phyloP scores from a whole-genome alignment of 2,888 invertebrate species.

The Sarcophaga variegata region DNA sequence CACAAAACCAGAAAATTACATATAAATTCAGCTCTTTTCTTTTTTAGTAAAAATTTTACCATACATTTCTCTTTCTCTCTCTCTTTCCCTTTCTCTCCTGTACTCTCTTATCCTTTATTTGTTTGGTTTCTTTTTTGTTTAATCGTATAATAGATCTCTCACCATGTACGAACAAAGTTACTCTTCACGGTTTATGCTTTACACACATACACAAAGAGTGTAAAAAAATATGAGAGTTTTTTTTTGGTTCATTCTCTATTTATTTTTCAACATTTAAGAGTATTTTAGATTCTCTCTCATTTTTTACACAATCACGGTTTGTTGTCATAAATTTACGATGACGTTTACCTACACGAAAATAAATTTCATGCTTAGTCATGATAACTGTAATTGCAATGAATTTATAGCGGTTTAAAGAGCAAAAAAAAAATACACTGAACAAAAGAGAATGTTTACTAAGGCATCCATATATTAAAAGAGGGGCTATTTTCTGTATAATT shows the following conservation, averaged over 20 bases:
- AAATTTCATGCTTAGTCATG: no score
- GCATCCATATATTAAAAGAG: no score
- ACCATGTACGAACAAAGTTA: background rate
- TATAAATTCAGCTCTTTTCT: background rate
- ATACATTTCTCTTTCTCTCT: constrained; percentile 47
- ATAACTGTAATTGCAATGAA: no score
- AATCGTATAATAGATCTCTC: background rate
- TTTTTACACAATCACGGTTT: constrained; percentile 57
- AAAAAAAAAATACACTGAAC: no score
- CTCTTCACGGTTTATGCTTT: constrained; percentile 14
- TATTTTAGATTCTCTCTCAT: constrained; percentile 51
- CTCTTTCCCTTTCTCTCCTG: background rate
- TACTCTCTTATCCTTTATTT: no score
- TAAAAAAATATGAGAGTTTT: background rate
- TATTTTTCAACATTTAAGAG: background rate
- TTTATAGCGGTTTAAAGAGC: no score
- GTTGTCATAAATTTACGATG: constrained; percentile 38
- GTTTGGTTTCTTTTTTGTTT: background rate
- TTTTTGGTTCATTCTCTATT: background rate
- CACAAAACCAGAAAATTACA: constrained; percentile 56
- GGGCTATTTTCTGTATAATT: no score
- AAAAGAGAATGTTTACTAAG: no score
- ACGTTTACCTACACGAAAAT: no score
- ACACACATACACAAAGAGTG: constrained; percentile 12
- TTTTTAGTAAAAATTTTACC: constrained; percentile 16